These are phyloP conservation scores for Drosophila pseudotakahashii DNA, from an alignment of 2,888 invertebrate species.

Conservation along the genomic window DNA sequence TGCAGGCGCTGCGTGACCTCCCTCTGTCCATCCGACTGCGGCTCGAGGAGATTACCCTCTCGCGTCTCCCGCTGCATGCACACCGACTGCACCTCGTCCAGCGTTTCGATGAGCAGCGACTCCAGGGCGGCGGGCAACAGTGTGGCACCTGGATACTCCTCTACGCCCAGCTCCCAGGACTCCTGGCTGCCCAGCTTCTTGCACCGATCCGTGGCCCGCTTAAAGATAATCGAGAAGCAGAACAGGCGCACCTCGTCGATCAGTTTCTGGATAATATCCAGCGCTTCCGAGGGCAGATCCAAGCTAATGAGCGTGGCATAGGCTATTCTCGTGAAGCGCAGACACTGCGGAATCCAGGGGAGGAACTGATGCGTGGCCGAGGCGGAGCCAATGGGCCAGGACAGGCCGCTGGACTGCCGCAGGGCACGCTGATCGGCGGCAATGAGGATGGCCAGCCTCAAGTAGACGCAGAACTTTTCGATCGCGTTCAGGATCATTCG, in stretches of 20 bases:
- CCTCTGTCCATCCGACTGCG: constrained; percentile 83
- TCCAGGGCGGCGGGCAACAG: constrained; percentile 90
- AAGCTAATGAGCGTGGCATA: constrained; percentile 92
- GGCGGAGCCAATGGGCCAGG: constrained; percentile 85
- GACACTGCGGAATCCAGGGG: constrained; percentile 91
- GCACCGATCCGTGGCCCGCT: constrained; percentile 92
- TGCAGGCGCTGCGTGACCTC: constrained; percentile 85
- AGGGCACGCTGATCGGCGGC: constrained; percentile 86
- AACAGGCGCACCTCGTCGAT: constrained; percentile 94
- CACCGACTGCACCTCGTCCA: constrained; percentile 89
- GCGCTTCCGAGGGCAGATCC: constrained; percentile 94
- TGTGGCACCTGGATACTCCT: constrained; percentile 94
- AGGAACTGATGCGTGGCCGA: constrained; percentile 86
- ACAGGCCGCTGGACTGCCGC: constrained; percentile 79
- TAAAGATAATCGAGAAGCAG: constrained; percentile 93
- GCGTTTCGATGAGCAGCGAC: constrained; percentile 89
- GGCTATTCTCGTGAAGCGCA: constrained; percentile 91
- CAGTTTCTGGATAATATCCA: constrained; percentile 92
- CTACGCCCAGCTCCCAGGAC: constrained; percentile 94
- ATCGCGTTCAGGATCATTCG: constrained; percentile 92
- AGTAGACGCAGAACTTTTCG: constrained; percentile 89
- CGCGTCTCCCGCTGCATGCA: constrained; percentile 89
- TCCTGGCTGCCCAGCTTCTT: constrained; percentile 90
- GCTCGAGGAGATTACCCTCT: constrained; percentile 84
- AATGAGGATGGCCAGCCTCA: constrained; percentile 90